phyloP scores from a whole-genome alignment of 2,888 invertebrate species.

The Pyrochroa serraticornis region DNA sequence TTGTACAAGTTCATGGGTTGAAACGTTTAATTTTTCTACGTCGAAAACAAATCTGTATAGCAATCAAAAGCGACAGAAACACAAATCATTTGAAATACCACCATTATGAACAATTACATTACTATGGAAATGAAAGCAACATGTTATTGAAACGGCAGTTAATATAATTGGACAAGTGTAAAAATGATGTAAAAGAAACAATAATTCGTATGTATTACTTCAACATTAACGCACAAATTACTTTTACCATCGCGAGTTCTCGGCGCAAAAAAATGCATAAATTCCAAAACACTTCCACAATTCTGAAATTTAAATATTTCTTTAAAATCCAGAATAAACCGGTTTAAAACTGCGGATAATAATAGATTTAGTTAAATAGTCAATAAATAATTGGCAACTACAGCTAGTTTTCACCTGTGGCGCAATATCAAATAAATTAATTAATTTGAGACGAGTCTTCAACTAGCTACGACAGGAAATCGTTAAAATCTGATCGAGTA shows the following conservation, averaged over 20 bases:
- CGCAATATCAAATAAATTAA: too few species aligned
- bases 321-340: constrained; percentile 18
- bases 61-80: constrained; percentile 5
- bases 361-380: constrained; percentile 19
- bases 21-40: constrained; percentile 4
- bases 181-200: constrained; percentile 8
- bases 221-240: neutral
- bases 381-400: constrained; percentile 19
- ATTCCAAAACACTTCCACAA: too few species aligned
- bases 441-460: too few species aligned
- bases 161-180: constrained; percentile 25
- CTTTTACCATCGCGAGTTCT: too few species aligned
- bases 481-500: too few species aligned
- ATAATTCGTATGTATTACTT: constrained; percentile 7
- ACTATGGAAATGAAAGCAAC: constrained; percentile 25
- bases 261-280: too few species aligned
- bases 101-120: constrained; percentile 20
- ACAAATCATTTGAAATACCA: constrained; percentile 11
- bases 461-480: too few species aligned
- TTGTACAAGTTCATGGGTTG: neutral
- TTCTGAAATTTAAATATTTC: too few species aligned
- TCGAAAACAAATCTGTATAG: constrained; percentile 4
- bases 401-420: too few species aligned
- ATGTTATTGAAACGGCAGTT: constrained; percentile 14
- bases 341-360: constrained; percentile 10